Conservation (phyloP, 1,140 invertebrate genomes). For the Nylanderia fulva region DNA sequence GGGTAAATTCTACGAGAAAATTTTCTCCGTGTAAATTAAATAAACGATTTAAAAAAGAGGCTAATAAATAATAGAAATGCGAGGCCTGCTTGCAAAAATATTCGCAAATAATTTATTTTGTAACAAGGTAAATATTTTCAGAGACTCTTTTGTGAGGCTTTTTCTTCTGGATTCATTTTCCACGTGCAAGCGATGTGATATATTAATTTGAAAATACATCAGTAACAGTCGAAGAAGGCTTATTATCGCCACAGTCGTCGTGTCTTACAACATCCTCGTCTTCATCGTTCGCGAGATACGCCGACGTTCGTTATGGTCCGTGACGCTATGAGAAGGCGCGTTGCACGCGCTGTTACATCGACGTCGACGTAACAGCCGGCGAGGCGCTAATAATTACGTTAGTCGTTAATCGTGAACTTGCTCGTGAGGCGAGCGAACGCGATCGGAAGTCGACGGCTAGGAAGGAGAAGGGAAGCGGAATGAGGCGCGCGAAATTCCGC, state of each 20-base stretch:
- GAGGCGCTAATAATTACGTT: conserved; percentile 57
- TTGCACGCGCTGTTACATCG: conserved; percentile 58
- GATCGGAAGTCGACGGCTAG: conserved; percentile 55
- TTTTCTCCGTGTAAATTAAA: neutral
- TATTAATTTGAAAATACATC: too few relatives aligned
- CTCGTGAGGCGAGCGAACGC: conserved; percentile 15
- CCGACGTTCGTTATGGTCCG: conserved; percentile 66
- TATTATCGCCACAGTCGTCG: neutral
- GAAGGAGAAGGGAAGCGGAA: neutral
- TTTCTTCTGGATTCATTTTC: too few relatives aligned
- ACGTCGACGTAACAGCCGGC: conserved; percentile 51
- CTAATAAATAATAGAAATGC: neutral
- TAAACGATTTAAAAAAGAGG: neutral
- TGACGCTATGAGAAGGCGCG: conserved; percentile 53
- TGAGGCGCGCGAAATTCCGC: conserved; percentile 36
- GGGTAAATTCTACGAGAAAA: neutral
- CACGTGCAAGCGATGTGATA: too few relatives aligned
- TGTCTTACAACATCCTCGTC: neutral
- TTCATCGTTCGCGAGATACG: conserved; percentile 17
- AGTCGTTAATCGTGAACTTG: conserved; percentile 56
- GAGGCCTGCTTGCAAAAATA: neutral
- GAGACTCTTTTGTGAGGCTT: too few relatives aligned
- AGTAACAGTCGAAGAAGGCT: neutral
- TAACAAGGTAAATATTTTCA: neutral
- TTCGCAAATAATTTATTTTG: neutral